These are phyloP conservation scores for Copidosoma aretas DNA, from an alignment of 2,888 invertebrate genomes.

Conservation along the genomic window DNA sequence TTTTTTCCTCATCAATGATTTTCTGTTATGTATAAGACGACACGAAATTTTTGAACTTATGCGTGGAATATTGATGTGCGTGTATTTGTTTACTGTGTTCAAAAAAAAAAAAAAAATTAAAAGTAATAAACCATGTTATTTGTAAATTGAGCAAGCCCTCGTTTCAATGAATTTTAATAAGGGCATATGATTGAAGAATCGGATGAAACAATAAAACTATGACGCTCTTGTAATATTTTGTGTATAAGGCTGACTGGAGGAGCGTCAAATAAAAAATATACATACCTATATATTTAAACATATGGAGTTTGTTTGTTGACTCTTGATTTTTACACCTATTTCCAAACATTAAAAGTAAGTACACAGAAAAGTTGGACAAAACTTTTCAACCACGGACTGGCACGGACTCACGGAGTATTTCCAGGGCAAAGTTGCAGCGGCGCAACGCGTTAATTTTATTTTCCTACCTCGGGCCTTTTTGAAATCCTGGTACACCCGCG, in stretches of 20 bases:
- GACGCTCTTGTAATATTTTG: constrained; percentile 51
- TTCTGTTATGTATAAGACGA: constrained; percentile 5
- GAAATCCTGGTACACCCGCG: no score
- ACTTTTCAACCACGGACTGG: no score
- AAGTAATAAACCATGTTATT: constrained; percentile 6
- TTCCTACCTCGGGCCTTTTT: no score
- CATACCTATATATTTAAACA: constrained; percentile 43
- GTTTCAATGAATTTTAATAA: constrained; percentile 20
- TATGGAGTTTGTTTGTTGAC: constrained; percentile 6
- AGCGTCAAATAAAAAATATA: constrained; percentile 50
- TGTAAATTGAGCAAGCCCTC: constrained; percentile 26
- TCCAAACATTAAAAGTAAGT: no score
- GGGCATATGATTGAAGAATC: constrained; percentile 27
- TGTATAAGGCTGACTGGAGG: constrained; percentile 51
- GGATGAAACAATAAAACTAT: constrained; percentile 30
- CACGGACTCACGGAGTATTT: no score
- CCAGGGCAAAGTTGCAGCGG: no score
- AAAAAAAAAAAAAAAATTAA: constrained; percentile 14
- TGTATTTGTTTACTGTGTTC: constrained; percentile 39
- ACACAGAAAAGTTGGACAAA: no score
- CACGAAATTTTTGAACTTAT: constrained; percentile 17
- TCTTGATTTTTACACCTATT: no score
- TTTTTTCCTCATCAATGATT: constrained; percentile 17
- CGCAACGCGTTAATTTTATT: no score
- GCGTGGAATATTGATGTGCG: constrained; percentile 31